Conservation (phyloP, 1,140 invertebrate species). For the Lepidurus apus region DNA sequence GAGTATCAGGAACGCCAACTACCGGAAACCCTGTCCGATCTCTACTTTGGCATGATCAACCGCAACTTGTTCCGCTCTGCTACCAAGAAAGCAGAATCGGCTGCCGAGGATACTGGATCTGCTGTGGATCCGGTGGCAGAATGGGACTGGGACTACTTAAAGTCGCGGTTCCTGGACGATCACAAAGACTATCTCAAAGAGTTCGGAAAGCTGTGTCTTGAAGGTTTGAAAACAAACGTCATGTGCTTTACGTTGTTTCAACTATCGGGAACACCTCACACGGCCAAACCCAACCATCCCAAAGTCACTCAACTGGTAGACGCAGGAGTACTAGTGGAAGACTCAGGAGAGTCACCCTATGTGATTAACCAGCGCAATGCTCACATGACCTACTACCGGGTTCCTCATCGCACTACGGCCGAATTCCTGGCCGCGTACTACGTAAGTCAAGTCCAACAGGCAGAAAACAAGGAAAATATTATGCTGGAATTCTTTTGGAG, state of each 20-base stretch:
- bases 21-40: no score
- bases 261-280: background rate
- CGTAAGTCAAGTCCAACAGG: background rate
- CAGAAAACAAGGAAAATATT: background rate
- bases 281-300: background rate
- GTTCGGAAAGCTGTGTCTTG: background rate
- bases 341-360: background rate
- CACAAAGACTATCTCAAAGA: background rate
- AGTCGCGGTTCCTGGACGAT: background rate
- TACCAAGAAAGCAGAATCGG: background rate
- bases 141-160: background rate
- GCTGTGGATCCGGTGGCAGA: background rate
- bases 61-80: background rate
- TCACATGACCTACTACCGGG: background rate
- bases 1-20: background rate
- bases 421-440: background rate
- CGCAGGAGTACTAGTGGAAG: background rate
- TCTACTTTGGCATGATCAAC: background rate
- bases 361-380: no score
- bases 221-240: background rate
- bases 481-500: background rate
- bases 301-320: background rate
- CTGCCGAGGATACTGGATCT: background rate
- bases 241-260: background rate
- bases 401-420: background rate